Conservation (phyloP, 2,113 vertebrate genomes). For the Myanophis thanlyinensis region DNA sequence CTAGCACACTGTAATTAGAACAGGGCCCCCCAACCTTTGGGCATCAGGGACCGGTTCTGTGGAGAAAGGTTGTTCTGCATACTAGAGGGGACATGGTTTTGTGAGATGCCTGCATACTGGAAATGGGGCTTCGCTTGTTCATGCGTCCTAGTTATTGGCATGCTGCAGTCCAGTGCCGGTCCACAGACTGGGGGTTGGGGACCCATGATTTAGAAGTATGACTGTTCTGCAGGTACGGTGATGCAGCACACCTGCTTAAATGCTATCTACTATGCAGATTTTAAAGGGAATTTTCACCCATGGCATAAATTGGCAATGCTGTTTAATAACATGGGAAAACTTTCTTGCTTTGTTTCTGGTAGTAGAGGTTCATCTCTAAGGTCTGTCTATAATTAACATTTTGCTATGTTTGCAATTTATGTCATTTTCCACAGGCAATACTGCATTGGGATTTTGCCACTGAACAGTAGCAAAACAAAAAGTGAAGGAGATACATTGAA, state of each 20-base stretch:
- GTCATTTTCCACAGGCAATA: not conserved
- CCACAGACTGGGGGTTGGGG: no score
- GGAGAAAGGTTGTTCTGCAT: no score
- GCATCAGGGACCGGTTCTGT: no score
- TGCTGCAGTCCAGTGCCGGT: no score
- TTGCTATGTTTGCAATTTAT: not conserved
- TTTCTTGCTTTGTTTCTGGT: not conserved
- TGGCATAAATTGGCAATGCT: not conserved
- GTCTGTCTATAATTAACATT: not conserved
- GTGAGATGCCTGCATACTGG: no score
- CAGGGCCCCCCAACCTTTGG: no score
- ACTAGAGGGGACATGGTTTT: no score
- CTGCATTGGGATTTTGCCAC: not conserved
- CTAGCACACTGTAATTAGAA: not conserved
- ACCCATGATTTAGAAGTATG: not conserved
- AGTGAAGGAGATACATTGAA: not conserved
- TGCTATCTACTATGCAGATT: not conserved
- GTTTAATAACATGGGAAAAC: not conserved
- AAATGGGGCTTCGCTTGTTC: no score
- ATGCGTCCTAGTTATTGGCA: no score
- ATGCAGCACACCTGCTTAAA: not conserved
- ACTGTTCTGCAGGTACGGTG: not conserved
- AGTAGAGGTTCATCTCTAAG: not conserved
- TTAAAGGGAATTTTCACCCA: not conserved
- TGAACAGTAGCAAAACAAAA: not conserved